phyloP scores from a whole-genome alignment of 2,797 vertebrate species.

The Chelmon rostratus region DNA sequence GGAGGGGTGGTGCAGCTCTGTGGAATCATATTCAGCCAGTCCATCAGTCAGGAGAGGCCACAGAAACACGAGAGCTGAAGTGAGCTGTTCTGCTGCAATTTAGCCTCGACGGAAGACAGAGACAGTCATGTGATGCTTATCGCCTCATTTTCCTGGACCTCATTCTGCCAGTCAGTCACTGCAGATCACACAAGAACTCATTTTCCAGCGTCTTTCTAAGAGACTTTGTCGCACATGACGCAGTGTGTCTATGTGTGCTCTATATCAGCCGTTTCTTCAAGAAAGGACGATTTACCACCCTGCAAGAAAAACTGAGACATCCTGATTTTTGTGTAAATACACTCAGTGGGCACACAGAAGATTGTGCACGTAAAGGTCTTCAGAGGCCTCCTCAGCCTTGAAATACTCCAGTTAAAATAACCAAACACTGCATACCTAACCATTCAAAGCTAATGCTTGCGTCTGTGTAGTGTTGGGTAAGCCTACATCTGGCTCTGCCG shows the following conservation, averaged over 20 bases:
- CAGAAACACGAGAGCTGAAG: constrained; percentile 21
- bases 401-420: constrained; percentile 56
- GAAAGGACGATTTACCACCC: neutral
- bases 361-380: constrained; percentile 5
- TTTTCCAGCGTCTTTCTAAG: neutral
- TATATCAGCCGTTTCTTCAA: constrained; percentile 8
- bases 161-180: constrained; percentile 11
- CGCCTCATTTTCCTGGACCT: constrained; percentile 25
- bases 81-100: constrained; percentile 24
- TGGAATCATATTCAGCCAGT: constrained; percentile 40
- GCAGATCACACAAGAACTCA: neutral
- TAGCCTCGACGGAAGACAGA: constrained; percentile 25
- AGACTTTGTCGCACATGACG: neutral
- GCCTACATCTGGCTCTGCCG: constrained; percentile 66
- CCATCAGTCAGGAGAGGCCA: constrained; percentile 39
- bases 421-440: constrained; percentile 52
- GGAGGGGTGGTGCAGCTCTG: neutral
- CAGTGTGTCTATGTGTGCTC: neutral
- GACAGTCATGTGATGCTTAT: neutral
- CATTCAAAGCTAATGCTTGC: constrained; percentile 39
- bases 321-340: constrained; percentile 19
- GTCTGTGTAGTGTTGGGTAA: constrained; percentile 43
- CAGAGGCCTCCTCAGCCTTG: constrained; percentile 22
- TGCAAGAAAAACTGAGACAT: neutral
- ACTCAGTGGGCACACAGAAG: neutral